Conservation (phyloP, 2,888 invertebrate species). For the Andrena hattorfiana region DNA sequence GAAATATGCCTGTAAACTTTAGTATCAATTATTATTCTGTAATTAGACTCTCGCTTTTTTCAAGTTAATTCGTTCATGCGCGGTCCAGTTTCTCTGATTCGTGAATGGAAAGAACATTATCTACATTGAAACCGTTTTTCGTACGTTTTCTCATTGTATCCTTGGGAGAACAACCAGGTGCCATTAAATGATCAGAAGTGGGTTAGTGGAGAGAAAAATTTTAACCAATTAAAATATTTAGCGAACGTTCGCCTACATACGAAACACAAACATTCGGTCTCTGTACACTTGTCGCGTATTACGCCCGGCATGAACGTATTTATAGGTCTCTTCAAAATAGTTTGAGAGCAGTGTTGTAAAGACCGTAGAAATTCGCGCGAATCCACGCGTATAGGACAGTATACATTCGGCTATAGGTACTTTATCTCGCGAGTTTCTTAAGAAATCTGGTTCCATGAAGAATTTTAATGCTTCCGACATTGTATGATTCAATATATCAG, state of each 20-base stretch:
- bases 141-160: not conserved
- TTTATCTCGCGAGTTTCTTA: not conserved
- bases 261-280: slow-evolving; percentile 49
- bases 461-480: slow-evolving; percentile 16
- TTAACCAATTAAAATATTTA: slow-evolving; percentile 12
- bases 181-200: not conserved
- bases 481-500: not conserved
- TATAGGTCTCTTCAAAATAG: slow-evolving; percentile 71
- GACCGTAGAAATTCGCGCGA: slow-evolving; percentile 66
- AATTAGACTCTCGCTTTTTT: no score
- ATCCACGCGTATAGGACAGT: slow-evolving; percentile 57
- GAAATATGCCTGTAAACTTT: no score
- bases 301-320: slow-evolving; percentile 64
- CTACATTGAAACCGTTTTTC: not conserved
- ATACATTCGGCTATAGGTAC: slow-evolving; percentile 23
- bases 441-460: not conserved
- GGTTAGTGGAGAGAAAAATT: not conserved
- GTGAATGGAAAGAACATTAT: no score
- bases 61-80: no score
- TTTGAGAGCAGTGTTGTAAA: slow-evolving; percentile 67
- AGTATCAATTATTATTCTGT: no score
- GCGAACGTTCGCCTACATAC: slow-evolving; percentile 19
- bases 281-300: slow-evolving; percentile 64
- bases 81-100: no score
- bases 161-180: not conserved